Evolutionary conservation across 1,140 invertebrate species (phyloP).

Genomic region (Hyles euphorbiae): DNA sequence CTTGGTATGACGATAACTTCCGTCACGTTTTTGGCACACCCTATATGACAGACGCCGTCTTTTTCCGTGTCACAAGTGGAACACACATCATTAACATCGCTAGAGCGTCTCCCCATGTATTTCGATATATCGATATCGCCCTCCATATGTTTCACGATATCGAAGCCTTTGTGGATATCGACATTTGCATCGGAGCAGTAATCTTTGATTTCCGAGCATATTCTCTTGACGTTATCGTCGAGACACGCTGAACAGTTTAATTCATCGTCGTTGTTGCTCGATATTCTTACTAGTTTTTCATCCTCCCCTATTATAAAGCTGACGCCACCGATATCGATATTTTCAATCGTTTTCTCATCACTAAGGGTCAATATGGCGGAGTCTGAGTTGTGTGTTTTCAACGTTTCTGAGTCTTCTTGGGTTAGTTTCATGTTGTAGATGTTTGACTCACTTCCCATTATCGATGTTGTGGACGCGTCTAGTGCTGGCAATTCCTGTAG

Average conservation of each 20-base stretch:
- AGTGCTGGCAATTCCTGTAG: conserved; percentile 48
- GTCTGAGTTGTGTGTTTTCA: conserved; percentile 66
- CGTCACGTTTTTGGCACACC: conserved; percentile 47
- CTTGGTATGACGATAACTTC: conserved; percentile 72
- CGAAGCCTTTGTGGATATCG: conserved; percentile 27
- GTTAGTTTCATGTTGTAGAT: conserved; percentile 58
- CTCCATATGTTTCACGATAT: conserved; percentile 30
- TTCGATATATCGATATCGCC: conserved; percentile 50
- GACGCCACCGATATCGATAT: conserved; percentile 22
- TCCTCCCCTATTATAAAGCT: conserved; percentile 54
- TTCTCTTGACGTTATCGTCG: conserved; percentile 49
- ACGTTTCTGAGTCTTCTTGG: conserved; percentile 25
- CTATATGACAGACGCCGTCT: conserved; percentile 35
- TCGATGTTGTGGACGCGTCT: conserved; percentile 61
- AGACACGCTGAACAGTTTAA: conserved; percentile 27
- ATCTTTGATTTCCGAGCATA: conserved; percentile 54
- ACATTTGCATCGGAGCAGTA: conserved; percentile 36
- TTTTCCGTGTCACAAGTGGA: conserved; percentile 34
- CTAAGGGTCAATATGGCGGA: conserved; percentile 50
- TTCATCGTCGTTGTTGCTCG: conserved; percentile 57
- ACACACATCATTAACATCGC: conserved; percentile 30
- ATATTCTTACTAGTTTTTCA: conserved; percentile 49
- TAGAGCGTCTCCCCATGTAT: conserved; percentile 40
- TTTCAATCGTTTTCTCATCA: conserved; percentile 2
- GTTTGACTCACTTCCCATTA: conserved; percentile 70